Conservation (phyloP, 2,797 vertebrate genomes). For the Eupleurogrammus muticus region DNA sequence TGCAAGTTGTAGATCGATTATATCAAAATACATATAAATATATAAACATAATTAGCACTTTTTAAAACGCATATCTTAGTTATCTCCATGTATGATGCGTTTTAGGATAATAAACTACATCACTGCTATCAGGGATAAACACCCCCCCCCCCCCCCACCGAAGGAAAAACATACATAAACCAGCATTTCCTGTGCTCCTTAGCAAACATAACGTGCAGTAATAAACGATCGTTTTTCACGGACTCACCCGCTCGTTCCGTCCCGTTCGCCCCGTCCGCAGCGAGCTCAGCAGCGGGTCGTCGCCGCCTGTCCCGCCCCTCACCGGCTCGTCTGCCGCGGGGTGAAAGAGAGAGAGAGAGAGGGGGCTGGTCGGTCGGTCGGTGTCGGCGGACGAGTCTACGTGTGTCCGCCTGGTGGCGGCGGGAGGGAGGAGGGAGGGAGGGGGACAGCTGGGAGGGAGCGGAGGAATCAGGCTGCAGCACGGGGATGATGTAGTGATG, state of each 20-base stretch:
- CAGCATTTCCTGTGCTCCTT: slow-evolving; percentile 14
- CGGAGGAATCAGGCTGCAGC: slow-evolving; percentile 52
- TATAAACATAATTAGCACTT: neutral
- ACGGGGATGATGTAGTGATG: slow-evolving; percentile 73
- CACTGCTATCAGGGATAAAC: slow-evolving; percentile 45
- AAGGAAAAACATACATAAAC: slow-evolving; percentile 22
- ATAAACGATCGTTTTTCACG: neutral
- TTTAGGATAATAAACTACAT: slow-evolving; percentile 8
- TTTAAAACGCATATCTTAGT: neutral
- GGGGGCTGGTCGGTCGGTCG: slow-evolving; percentile 63
- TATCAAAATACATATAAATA: too few species aligned
- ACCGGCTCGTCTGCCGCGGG: slow-evolving; percentile 64
- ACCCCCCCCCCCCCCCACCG: slow-evolving; percentile 11
- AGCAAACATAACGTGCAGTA: neutral
- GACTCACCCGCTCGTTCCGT: slow-evolving; percentile 44
- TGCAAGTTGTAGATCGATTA: neutral
- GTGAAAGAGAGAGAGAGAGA: too few species aligned
- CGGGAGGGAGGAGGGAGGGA: slow-evolving; percentile 54
- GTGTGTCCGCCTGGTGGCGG: slow-evolving; percentile 70
- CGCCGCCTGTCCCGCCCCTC: slow-evolving; percentile 65
- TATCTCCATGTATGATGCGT: fast-evolving
- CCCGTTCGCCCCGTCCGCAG: slow-evolving; percentile 30
- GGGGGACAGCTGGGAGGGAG: slow-evolving; percentile 74
- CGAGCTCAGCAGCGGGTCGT: slow-evolving; percentile 43
- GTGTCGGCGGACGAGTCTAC: slow-evolving; percentile 62